Evolutionary conservation across 2,113 vertebrate species (phyloP).

Genomic region (Menura novaehollandiae): DNA sequence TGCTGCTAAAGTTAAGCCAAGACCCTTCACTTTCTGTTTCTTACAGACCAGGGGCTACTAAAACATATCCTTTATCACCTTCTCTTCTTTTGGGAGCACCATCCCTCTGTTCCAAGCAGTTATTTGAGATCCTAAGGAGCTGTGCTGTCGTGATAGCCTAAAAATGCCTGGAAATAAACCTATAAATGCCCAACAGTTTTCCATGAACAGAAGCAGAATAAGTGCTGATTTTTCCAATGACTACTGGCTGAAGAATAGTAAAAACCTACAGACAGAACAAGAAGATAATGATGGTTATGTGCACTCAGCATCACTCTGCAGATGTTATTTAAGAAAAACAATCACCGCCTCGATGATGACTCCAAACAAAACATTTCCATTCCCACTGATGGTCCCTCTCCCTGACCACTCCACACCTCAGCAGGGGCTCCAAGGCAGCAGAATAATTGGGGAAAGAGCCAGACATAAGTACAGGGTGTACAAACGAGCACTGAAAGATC

Average conservation of each 20-base stretch:
- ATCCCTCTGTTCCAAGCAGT: not conserved
- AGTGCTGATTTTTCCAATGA: not conserved
- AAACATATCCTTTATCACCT: not conserved
- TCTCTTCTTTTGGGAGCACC: not conserved
- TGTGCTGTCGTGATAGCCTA: not conserved
- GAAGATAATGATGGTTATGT: rapidly evolving
- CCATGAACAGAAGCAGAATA: not conserved
- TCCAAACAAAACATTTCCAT: not conserved
- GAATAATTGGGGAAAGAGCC: not conserved
- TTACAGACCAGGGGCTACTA: not conserved
- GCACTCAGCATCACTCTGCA: not conserved
- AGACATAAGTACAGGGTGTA: not conserved
- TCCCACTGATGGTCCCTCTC: not conserved
- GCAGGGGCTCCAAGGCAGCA: not conserved
- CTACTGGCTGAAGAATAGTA: not conserved
- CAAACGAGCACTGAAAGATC: not conserved
- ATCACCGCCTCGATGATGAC: not conserved
- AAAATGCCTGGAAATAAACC: not conserved
- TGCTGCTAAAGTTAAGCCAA: not conserved
- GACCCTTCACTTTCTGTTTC: not conserved
- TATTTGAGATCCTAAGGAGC: not conserved
- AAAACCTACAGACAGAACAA: not conserved
- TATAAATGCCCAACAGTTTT: not conserved
- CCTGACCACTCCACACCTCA: not conserved
- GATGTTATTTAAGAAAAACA: not conserved